Evolutionary conservation across 2,113 vertebrate genomes (phyloP).

Genomic region (Limnothrissa miodon): DNA sequence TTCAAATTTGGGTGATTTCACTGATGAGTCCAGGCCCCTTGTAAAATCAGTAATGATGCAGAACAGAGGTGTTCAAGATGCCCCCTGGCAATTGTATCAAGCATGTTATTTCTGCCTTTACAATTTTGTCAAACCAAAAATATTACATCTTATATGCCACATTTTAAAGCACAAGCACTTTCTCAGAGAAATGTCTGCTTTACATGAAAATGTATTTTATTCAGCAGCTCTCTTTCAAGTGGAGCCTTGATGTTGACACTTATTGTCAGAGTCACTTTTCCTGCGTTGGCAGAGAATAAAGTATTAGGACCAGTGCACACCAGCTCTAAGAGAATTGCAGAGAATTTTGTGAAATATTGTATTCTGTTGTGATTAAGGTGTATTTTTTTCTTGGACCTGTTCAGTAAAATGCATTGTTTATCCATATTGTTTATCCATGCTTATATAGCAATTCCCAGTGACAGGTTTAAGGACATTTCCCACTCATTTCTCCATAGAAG

Average conservation of each 20-base stretch:
- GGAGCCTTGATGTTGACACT: background rate
- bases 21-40: background rate
- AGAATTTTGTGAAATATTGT: no score
- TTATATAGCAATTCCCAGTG: no score
- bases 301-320: background rate
- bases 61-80: conserved; percentile 4
- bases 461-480: no score
- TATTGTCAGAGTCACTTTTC: background rate
- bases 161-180: background rate
- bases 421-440: no score
- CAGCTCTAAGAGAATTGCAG: no score
- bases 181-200: background rate
- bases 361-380: no score
- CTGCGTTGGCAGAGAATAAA: background rate
- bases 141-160: background rate
- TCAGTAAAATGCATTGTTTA: no score
- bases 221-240: background rate
- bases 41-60: conserved; percentile 23
- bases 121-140: background rate
- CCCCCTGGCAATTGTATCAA: background rate
- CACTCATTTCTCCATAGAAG: no score
- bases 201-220: conserved; percentile 15
- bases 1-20: background rate
- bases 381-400: no score
- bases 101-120: conserved; percentile 12